These are phyloP conservation scores for Hemaris fuciformis DNA, from an alignment of 2,888 invertebrate genomes.

Conservation along the genomic window DNA sequence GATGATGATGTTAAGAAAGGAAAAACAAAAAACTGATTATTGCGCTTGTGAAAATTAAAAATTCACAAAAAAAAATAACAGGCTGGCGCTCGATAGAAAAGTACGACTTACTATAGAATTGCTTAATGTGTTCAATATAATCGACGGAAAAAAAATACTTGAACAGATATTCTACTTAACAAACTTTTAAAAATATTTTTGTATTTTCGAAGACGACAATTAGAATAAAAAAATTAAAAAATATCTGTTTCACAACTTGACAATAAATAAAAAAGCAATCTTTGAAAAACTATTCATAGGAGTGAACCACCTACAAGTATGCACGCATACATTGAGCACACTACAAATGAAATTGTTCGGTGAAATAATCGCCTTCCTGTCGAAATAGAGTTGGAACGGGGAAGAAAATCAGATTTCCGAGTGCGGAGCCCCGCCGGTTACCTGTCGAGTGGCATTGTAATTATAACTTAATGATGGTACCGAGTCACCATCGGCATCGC, in stretches of 20 bases:
- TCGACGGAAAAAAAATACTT: too few species aligned
- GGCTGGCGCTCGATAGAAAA: too few species aligned
- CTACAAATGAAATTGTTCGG: conserved; percentile 37
- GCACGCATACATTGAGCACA: conserved; percentile 19
- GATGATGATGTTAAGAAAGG: too few species aligned
- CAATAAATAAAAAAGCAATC: background rate
- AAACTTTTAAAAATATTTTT: too few species aligned
- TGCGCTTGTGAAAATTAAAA: too few species aligned
- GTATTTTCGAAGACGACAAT: too few species aligned
- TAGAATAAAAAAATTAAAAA: too few species aligned
- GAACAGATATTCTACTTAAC: too few species aligned
- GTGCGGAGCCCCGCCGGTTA: conserved; percentile 59
- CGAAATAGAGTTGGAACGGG: conserved; percentile 37
- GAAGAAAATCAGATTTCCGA: conserved; percentile 74
- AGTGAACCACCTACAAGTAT: background rate
- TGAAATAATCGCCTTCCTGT: conserved; percentile 53
- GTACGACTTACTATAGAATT: too few species aligned
- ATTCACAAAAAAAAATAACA: too few species aligned
- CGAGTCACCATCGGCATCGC: conserved; percentile 64
- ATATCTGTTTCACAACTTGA: background rate
- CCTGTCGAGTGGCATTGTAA: conserved; percentile 68
- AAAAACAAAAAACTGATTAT: too few species aligned
- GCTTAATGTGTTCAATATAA: too few species aligned
- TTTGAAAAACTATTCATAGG: background rate
- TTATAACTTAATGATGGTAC: conserved; percentile 76